Base-by-base conservation (phyloP, 2,888 invertebrate genomes). In the Anthrax anthrax region DNA sequence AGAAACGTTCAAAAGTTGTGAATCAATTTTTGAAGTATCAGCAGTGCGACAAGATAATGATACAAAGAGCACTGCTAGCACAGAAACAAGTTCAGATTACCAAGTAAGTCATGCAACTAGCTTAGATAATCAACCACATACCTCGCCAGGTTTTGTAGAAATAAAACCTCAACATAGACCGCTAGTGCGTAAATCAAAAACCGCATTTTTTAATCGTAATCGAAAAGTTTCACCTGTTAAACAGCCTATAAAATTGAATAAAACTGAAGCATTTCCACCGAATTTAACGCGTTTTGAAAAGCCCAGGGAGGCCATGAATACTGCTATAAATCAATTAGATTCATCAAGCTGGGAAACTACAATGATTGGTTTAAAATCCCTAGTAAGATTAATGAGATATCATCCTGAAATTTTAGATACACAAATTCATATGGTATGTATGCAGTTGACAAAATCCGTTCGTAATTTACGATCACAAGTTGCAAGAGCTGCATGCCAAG, bases 381-480 rank as follows among this genome's bases (percentile, higher is more conserved):
- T 84, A 46, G 80, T 81, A 32, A 73, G 81, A 36, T 67, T 91
- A 18, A 78, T 81, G 2, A 72, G 74, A 39, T 78, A 84, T 56
- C 74, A 81, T 55, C 71, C 77, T 0, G 83, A 80, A 18, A 63
- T 73, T 16, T 56, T 82, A 37, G 76, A 77, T 44, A 59, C 72
- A 2, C 78, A 84, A 51, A 76, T 85, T 49, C 83, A 83, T 41
- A 75, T 80, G 19, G 72, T 80, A 19, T 81, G 78, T 64, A 73
- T 81, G n/a, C 73, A 77, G 50, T 66, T 90, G 19, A 78, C 85
- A 1, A 73, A 76, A 50, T 84, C 92, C 59, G 82, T 90, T 41
- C 83, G 84, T 54, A 96, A 92, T 65, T 72, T 97, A 50, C 76
- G 97, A 19, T 96, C 96, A 0, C 89, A 94, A 62, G 94, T 94